Evolutionary conservation across 2,888 invertebrate genomes (phyloP), one percentile per base, ranked within the genome.

Genomic region (Lasioglossum malachurum): DNA sequence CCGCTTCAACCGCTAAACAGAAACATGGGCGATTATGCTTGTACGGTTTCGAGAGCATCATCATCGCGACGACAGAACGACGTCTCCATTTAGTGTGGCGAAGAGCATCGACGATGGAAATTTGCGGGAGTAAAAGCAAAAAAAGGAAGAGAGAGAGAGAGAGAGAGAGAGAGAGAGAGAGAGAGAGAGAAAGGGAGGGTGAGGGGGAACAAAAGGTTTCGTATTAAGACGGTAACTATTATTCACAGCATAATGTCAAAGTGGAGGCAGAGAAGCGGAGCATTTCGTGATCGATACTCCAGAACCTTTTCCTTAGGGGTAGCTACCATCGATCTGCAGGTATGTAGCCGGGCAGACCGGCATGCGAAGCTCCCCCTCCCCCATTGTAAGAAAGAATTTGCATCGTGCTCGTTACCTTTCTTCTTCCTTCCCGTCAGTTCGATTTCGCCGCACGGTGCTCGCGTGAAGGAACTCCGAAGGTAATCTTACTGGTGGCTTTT

Each of bases 251-350:
- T 60, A 74, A 38, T 16, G 81, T 60, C 78, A 49, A 60, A 75
- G 78, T 4, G 53, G 27, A 57, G 53, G 84, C 76, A 78, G 64
- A 84, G 80, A 89, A 85, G 78, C 72, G 72, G 67, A 49, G 64
- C 53, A 71, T 84, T 81, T 78, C 67, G 44, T 85, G 86, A 87
- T 91, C 84, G 87, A 89, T 87, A 88, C 27, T 38, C 14, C 49
- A 72, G 76, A 75, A 80, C 72, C 67, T 87, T 80, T 91, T 86
- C 86, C 83, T 69, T 38, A 86, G 78, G 82, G 82, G 85, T 87
- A 87, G 84, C 75, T 84, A 89, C 72, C 85, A 88, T 86, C 86
- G 89, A 89, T 84, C 80, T 78, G 86, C 75, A 27, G 81, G 84
- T 82, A 82, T 81, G 76, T 79, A 73, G 31, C 60, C n/a, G 79